These are phyloP conservation scores for Cryptocephalus primarius DNA, from an alignment of 2,888 invertebrate genomes.

Conservation along the genomic window DNA sequence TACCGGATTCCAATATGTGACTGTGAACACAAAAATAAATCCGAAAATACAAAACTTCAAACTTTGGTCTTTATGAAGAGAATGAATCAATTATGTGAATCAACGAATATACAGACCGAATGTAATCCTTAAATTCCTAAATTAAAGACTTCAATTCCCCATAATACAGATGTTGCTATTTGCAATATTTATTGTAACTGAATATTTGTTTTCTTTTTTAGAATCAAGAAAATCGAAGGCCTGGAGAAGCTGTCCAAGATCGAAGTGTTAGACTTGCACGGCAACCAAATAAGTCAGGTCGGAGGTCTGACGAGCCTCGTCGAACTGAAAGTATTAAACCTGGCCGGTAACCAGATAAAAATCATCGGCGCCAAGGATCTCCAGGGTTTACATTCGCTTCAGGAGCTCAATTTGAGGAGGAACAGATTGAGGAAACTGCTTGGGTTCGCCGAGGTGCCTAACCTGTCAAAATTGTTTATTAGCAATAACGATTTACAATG, in stretches of 20 bases:
- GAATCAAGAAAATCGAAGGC: conserved; percentile 70
- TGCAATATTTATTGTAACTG: no score
- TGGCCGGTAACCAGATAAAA: conserved; percentile 84
- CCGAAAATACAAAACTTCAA: no score
- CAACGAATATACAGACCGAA: no score
- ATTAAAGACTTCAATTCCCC: no score
- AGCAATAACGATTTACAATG: conserved; percentile 68
- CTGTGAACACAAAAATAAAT: background rate
- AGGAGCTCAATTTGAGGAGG: conserved; percentile 80
- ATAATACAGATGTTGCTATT: no score
- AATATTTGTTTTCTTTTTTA: conserved; percentile 31
- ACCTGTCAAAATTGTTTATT: conserved; percentile 67
- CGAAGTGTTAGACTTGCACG: conserved; percentile 87
- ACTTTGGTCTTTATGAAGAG: no score
- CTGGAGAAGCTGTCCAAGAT: conserved; percentile 60
- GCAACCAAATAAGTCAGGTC: conserved; percentile 69
- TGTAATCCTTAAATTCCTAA: no score
- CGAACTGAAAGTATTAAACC: conserved; percentile 80
- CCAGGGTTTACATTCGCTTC: conserved; percentile 62
- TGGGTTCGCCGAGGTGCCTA: conserved; percentile 68
- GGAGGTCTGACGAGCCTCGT: conserved; percentile 56
- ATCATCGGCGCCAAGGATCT: conserved; percentile 67
- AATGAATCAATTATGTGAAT: no score
- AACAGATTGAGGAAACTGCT: conserved; percentile 71
- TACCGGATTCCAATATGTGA: background rate